Percentiles rank a stretch among this genome's conserved stretches.
Conservation (phyloP, 2,113 vertebrate genomes). For the Montifringilla adamsi region DNA sequence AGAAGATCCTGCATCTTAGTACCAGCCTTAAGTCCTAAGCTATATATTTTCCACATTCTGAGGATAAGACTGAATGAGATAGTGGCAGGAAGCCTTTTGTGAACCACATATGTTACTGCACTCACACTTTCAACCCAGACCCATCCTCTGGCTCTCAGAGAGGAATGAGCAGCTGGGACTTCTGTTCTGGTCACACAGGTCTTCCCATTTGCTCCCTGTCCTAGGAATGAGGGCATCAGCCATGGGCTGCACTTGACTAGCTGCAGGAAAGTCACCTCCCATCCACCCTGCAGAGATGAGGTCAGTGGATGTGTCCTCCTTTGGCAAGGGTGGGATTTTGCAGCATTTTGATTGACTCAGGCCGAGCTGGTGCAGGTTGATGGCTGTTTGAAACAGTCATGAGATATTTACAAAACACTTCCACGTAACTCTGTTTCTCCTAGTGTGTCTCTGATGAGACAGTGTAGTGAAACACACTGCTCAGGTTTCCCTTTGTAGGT, state of each 20-base stretch:
- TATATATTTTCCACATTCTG: background rate
- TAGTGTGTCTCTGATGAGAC: background rate
- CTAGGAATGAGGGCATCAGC: background rate
- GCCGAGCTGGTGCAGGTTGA: background rate
- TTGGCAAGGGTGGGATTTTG: background rate
- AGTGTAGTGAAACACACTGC: background rate
- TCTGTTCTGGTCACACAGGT: background rate
- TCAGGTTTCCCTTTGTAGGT: background rate
- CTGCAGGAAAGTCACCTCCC: background rate
- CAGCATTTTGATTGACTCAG: background rate
- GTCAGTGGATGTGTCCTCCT: background rate
- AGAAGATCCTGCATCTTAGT: background rate
- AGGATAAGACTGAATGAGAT: background rate
- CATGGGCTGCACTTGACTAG: fast-evolving
- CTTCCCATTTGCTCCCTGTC: background rate
- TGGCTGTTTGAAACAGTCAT: background rate
- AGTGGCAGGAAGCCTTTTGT: background rate
- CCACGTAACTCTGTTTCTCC: background rate
- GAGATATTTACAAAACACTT: background rate
- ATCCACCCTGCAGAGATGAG: background rate
- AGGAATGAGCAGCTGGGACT: background rate
- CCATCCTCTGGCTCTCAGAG: background rate
- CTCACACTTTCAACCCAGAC: background rate
- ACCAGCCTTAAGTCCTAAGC: background rate
- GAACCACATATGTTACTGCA: background rate